These are phyloP conservation scores for Diabrotica undecimpunctata DNA, from an alignment of 1,140 invertebrate genomes.

Conservation along the genomic window DNA sequence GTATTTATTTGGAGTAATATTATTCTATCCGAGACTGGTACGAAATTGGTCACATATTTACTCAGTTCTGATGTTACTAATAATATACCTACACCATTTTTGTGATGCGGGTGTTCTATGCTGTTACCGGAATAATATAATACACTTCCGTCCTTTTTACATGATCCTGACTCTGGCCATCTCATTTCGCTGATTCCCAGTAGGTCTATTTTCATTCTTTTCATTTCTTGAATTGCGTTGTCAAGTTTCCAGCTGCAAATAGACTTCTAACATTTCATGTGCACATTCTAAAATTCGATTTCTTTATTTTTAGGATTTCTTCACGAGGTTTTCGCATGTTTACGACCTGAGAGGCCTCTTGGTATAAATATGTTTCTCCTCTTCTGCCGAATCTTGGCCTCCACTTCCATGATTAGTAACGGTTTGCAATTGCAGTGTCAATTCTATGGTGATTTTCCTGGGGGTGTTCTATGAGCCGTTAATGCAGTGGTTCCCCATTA, in stretches of 20 bases:
- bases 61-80: conserved; percentile 14
- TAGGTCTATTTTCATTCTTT: conserved; percentile 12
- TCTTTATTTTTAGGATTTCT: background rate
- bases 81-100: conserved; percentile 19
- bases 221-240: conserved; percentile 15
- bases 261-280: conserved; percentile 14
- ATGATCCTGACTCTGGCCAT: conserved; percentile 18
- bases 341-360: no score
- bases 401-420: no score
- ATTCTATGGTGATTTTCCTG: no score
- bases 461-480: no score
- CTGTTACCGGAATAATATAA: conserved; percentile 20
- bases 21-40: no score
- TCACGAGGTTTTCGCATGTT: background rate
- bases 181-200: conserved; percentile 19
- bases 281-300: background rate
- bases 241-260: conserved; percentile 17
- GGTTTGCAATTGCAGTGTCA: no score
- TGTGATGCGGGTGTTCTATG: conserved; percentile 11
- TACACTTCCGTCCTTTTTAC: conserved; percentile 13
- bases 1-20: no score
- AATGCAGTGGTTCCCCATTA: no score
- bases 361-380: no score
- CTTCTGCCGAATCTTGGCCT: background rate
- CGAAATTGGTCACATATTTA: background rate